Evolutionary conservation across 2,113 vertebrate species (phyloP), one percentile per base, ranked within the genome.

Genomic region (Eidolon helvum): DNA sequence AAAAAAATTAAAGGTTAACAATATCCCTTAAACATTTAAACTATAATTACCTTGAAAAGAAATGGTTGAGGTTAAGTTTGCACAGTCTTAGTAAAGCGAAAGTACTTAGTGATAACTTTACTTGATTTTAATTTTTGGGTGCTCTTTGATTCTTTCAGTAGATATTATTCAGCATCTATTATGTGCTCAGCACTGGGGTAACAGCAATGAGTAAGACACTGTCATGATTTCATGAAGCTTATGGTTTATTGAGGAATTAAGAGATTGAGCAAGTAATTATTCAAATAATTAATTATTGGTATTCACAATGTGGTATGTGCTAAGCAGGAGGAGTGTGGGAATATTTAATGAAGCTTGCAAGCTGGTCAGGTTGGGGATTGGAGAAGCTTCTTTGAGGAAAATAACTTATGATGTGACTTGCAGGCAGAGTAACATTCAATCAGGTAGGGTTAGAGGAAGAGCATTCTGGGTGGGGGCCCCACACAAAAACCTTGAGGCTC

Each of bases 1-100:
- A 97, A 98, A 97, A 98, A 98, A 91, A 88, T 90, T 92, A 0
- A 97, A 97, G 77, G 45, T 77, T 94, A 94, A 85, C 22, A 94
- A 78, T 55, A 80, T 35, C 65, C 57, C 18, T 95, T 97, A 82
- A 93, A 96, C 4, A 94, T 96, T 90, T 83, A 84, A 92, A 66
- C 19, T 33, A 55, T 59, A 90, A 71, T 95, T 95, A 63, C 92
- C 66, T 74, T 85, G 55, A 43, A 96, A 94, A 95, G 50, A 50
- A 50, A 50, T 48, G 48, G 40, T 82, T 96, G 50, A 94, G 40
- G 22, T 96, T 96, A 96, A 87, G 43, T 97, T 96, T 96, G 48
- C 21, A 55, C 30, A 78, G 33, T 40, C 1, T 95, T 90, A 80
- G 40, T 77, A 87, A 87, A 33, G 63, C 75, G 48, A 93, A 96